Percentiles rank a stretch among this genome's conserved stretches.
Evolutionary conservation across 2,888 invertebrate genomes (phyloP).

Genomic region (Boloria selene): DNA sequence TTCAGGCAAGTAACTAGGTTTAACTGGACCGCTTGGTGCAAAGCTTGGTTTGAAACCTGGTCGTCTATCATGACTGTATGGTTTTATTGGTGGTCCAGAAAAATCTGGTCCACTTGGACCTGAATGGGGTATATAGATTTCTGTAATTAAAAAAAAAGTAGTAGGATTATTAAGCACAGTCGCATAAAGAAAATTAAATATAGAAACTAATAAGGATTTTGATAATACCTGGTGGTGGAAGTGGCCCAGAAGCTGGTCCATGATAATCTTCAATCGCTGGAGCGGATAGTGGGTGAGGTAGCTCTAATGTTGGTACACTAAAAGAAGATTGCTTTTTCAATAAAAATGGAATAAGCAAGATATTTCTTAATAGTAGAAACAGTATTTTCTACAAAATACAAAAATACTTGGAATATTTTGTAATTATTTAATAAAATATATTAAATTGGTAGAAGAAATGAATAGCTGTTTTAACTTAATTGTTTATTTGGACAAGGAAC

Average conservation of each 20-base stretch:
- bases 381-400: no score
- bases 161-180: no score
- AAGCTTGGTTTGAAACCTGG: constrained; percentile 51
- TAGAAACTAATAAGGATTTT: not conserved
- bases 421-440: no score
- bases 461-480: no score
- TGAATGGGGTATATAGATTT: constrained; percentile 51
- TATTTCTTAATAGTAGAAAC: no score
- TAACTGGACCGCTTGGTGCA: constrained; percentile 42
- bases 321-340: constrained; percentile 29
- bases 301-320: constrained; percentile 59
- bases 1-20: constrained; percentile 47
- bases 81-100: constrained; percentile 38
- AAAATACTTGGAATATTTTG: no score
- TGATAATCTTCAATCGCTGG: constrained; percentile 46
- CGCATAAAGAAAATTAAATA: no score
- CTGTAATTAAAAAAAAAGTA: constrained; percentile 44
- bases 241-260: constrained; percentile 43
- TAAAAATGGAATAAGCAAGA: not conserved
- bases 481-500: no score
- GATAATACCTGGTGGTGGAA: constrained; percentile 54
- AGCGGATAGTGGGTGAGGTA: constrained; percentile 57
- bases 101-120: constrained; percentile 53
- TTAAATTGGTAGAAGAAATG: no score
- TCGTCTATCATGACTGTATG: constrained; percentile 41